These are phyloP conservation scores for Lamprologus tigripictilis DNA, from an alignment of 2,113 vertebrate species.

Conservation along the genomic window DNA sequence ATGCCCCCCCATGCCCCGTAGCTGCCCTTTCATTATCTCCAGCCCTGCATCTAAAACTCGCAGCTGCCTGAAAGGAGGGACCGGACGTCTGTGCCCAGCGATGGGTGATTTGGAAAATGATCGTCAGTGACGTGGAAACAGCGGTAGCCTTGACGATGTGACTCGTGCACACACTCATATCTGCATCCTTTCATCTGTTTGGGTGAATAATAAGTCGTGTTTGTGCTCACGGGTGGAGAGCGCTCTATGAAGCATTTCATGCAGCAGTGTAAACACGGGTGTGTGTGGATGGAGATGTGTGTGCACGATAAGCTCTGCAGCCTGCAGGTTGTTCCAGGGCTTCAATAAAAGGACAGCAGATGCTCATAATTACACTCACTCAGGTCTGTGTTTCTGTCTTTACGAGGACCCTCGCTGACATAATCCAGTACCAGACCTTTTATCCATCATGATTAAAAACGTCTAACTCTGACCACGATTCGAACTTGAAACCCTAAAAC, in stretches of 20 bases:
- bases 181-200: background rate
- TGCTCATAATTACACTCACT: constrained; percentile 48
- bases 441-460: background rate
- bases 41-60: background rate
- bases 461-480: background rate
- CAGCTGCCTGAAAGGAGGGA: background rate
- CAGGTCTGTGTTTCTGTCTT: background rate
- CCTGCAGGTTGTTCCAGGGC: constrained; percentile 58
- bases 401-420: background rate
- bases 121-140: background rate
- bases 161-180: background rate
- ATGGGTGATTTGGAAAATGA: background rate
- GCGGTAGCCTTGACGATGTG: background rate
- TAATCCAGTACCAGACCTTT: background rate
- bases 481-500: background rate
- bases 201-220: background rate
- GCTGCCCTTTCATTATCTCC: background rate
- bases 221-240: background rate
- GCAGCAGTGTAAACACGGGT: background rate
- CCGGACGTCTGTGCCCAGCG: background rate
- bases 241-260: background rate
- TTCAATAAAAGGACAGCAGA: constrained; percentile 59
- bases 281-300: constrained; percentile 6
- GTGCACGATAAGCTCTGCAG: constrained; percentile 35
- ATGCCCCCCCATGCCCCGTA: background rate